Evolutionary conservation across 2,888 invertebrate genomes (phyloP).

Genomic region (Agonopterix subpropinquella): DNA sequence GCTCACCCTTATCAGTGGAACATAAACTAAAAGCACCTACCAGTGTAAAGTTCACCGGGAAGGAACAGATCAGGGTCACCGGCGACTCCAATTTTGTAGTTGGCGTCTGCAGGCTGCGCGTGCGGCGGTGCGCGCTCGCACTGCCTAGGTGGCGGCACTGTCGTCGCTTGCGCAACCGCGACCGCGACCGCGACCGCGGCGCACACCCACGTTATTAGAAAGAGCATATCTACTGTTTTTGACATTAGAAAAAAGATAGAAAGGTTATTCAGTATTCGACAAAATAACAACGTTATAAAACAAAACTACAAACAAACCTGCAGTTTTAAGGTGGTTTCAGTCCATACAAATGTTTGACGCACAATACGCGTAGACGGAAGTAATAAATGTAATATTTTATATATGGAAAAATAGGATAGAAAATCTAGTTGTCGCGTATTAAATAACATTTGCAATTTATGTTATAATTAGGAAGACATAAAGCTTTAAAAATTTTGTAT

Average conservation of each 20-base stretch:
- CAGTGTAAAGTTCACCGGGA: constrained; percentile 86
- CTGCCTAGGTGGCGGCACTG: constrained; percentile 8
- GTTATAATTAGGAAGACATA: no score
- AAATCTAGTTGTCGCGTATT: no score
- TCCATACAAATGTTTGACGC: no score
- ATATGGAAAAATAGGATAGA: no score
- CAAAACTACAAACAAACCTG: background rate
- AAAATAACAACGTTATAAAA: no score
- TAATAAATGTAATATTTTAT: no score
- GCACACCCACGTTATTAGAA: constrained; percentile 13
- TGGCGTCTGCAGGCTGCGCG: constrained; percentile 78
- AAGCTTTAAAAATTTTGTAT: no score
- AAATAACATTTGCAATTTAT: no score
- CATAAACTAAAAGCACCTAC: constrained; percentile 55
- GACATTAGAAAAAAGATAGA: no score
- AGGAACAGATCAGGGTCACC: constrained; percentile 85
- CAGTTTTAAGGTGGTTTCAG: no score
- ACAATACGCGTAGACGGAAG: no score
- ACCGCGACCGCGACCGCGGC: constrained; percentile 8
- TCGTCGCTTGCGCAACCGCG: constrained; percentile 8
- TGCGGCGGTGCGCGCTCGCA: constrained; percentile 52
- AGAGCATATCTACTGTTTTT: background rate
- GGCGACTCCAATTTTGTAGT: constrained; percentile 81
- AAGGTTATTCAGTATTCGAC: no score
- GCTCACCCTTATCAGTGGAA: background rate